phyloP scores from a whole-genome alignment of 1,140 invertebrate genomes.

The Gryon sp. region DNA sequence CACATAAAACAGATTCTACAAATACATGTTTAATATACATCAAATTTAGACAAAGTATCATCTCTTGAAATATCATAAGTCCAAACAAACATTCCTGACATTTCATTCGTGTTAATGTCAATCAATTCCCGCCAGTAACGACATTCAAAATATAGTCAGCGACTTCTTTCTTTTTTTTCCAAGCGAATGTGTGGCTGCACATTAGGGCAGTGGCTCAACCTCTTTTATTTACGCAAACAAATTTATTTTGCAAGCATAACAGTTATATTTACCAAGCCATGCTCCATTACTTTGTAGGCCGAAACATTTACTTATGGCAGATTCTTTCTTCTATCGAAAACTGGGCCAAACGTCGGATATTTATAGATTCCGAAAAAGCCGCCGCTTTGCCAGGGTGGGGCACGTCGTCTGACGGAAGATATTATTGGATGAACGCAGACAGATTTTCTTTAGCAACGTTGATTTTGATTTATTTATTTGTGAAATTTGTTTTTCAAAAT shows the following conservation, averaged over 20 bases:
- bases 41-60: no score
- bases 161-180: constrained; percentile 22
- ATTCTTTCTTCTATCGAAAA: constrained; percentile 45
- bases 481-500: no score
- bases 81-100: constrained; percentile 31
- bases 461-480: constrained; percentile 9
- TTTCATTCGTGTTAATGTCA: constrained; percentile 37
- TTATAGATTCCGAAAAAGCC: constrained; percentile 57
- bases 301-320: constrained; percentile 44
- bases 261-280: constrained; percentile 51
- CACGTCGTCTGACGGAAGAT: constrained; percentile 52
- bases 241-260: constrained; percentile 58
- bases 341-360: constrained; percentile 47
- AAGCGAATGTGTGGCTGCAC: no score
- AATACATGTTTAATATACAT: no score
- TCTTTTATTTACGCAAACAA: constrained; percentile 41
- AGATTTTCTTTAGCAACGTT: constrained; percentile 20
- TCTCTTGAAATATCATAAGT: constrained; percentile 9
- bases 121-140: constrained; percentile 26
- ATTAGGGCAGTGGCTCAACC: not conserved
- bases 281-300: constrained; percentile 48
- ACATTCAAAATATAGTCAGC: constrained; percentile 21
- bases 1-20: no score
- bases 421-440: constrained; percentile 49
- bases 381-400: constrained; percentile 54